These are phyloP conservation scores for Saxicola maurus DNA, from an alignment of 2,797 vertebrate species.

Conservation along the genomic window DNA sequence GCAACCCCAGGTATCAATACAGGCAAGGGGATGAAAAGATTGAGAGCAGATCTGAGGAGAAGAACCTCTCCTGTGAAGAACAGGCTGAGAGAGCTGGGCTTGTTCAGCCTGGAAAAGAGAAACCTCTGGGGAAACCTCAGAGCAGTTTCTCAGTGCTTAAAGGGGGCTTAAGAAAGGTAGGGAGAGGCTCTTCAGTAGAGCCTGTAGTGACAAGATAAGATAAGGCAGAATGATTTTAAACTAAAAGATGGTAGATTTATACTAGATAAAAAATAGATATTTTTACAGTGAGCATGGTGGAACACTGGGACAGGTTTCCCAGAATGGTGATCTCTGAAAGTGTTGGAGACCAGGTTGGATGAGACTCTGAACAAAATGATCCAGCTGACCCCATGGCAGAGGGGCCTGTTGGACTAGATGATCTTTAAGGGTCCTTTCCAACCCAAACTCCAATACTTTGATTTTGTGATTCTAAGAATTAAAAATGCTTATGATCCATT, in stretches of 20 bases:
- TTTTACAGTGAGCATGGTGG: accelerated
- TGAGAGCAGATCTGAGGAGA: neutral
- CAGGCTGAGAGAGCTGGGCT: neutral
- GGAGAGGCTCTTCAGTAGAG: neutral
- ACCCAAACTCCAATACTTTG: neutral
- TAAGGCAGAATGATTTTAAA: neutral
- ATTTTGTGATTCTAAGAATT: neutral
- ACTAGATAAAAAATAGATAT: neutral
- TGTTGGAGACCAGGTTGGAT: neutral
- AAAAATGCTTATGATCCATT: neutral
- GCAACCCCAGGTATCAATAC: neutral
- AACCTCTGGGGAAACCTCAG: neutral
- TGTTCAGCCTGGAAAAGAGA: neutral
- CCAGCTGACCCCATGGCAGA: neutral
- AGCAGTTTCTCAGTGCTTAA: neutral
- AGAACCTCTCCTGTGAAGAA: neutral
- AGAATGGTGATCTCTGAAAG: neutral
- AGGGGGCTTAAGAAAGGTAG: neutral
- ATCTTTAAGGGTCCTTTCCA: neutral
- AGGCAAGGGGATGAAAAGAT: neutral
- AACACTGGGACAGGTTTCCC: neutral
- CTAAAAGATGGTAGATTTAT: neutral
- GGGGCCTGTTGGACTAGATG: accelerated
- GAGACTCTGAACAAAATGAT: neutral
- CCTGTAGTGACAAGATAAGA: neutral